These are phyloP conservation scores for Sarcophaga peregrina DNA, from an alignment of 1,140 invertebrate species.

Conservation along the genomic window DNA sequence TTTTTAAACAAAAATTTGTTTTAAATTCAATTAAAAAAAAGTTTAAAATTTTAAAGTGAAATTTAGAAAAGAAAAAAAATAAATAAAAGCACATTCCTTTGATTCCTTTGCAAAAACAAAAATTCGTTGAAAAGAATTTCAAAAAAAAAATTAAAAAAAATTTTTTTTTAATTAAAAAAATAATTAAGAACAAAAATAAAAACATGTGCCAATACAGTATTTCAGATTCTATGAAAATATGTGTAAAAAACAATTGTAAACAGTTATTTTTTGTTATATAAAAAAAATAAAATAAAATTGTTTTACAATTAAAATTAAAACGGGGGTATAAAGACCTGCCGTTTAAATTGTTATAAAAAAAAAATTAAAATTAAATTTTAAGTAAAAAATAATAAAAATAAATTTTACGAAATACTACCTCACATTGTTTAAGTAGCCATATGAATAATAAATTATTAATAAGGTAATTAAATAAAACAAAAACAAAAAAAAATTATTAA, in stretches of 20 bases:
- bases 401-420: conserved; percentile 26
- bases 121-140: neutral
- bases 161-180: neutral
- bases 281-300: conserved; percentile 24
- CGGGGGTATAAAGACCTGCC: neutral
- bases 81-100: conserved; percentile 33
- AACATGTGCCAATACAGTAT: conserved; percentile 40
- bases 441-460: neutral
- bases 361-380: conserved; percentile 24
- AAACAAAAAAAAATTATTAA: neutral
- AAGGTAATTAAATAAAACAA: neutral
- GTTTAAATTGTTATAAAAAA: neutral
- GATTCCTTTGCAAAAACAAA: neutral
- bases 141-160: neutral
- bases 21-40: neutral
- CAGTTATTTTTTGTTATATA: conserved; percentile 4
- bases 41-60: neutral
- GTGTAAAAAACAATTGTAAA: conserved; percentile 26
- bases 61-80: conserved; percentile 14
- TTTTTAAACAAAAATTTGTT: conserved; percentile 16
- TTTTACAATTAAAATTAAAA: neutral
- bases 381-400: conserved; percentile 14
- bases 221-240: neutral
- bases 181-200: no score
- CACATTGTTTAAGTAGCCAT: conserved; percentile 32